Base-by-base conservation (phyloP, 2,888 invertebrate genomes). In the Agrenia bidenticulata region DNA sequence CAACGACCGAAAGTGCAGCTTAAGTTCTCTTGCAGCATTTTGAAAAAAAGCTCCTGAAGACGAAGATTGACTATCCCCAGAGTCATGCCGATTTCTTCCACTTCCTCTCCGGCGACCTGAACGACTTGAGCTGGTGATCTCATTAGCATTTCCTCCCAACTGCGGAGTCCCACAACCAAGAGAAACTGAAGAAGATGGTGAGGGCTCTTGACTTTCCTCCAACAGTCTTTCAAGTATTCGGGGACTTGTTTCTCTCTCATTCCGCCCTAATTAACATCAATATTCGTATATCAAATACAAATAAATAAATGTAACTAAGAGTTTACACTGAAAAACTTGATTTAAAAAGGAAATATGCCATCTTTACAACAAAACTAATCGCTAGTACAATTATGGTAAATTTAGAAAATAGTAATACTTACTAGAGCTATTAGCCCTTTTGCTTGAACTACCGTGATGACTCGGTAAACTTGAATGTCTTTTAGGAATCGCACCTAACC, bases 121-220 rank as follows among this genome's bases (percentile, higher is more conserved):
- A 2, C 45, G 49, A 49, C 53, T 21, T 53, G 59, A 32, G 32
- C 4, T 39, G 7, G 39, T 15, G 15, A 39, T 11, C 15, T 39
- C 39, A 15, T 15, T n/a, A 45, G n/a, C 4, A 15, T 15, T 45
- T 45, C n/a, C 45, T 45, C 61, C 21, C 61, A 56, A 67, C 27
- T 53, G 23, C n/a, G 61, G 23, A 50, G 55, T 61, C 37, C 65
- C 65, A 32, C 32, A 32, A 17, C 51, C 63, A n/a, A 64, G 32
- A 2, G 70, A 70, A 4, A 55, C 49, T 0, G 69, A 63, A n/a
- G 73, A 70, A 1, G 73, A 69, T 7, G 76, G 73, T 0, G 73
- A 73, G 2, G 67, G 70, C 55, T 76, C 74, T 26, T 75, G 76
- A 61, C 71, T 74, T 61, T 76, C 76, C 64, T 76, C 76, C 15